Conservation (phyloP, 2,113 vertebrate genomes). For the Brevimyrus niger region DNA sequence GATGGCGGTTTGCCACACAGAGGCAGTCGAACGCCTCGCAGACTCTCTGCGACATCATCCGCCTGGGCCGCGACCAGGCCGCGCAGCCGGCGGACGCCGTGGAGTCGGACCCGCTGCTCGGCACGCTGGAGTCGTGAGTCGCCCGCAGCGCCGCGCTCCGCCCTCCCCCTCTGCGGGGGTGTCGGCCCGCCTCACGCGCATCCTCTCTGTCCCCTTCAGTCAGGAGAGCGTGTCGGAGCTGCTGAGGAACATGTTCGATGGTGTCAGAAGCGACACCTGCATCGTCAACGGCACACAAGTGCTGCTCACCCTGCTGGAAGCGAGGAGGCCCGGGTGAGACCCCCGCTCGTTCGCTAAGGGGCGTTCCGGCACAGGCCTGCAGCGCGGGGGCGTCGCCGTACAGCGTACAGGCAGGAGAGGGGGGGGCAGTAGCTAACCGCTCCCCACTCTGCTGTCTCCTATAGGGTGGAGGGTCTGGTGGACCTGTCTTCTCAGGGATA, state of each 20-base stretch:
- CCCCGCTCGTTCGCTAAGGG: too few species aligned
- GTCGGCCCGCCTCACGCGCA: background rate
- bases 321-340: conserved; percentile 79
- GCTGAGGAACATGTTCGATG: conserved; percentile 88
- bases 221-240: conserved; percentile 86
- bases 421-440: background rate
- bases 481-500: conserved; percentile 95
- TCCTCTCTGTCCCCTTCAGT: conserved; percentile 55
- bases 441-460: background rate
- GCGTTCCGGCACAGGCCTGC: too few species aligned
- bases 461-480: conserved; percentile 85
- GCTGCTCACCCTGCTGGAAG: conserved; percentile 84
- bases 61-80: conserved; percentile 90
- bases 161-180: background rate
- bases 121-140: conserved; percentile 88
- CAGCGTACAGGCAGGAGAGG: background rate
- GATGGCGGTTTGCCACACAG: conserved; percentile 45
- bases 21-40: conserved; percentile 95
- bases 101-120: conserved; percentile 80
- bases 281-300: conserved; percentile 89
- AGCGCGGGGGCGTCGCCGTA: background rate
- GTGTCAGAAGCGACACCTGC: conserved; percentile 75
- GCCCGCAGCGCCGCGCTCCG: background rate
- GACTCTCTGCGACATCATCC: conserved; percentile 88
- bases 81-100: conserved; percentile 74